Evolutionary conservation across 2,888 invertebrate genomes (phyloP).

Genomic region (Pogonocherus hispidulus): DNA sequence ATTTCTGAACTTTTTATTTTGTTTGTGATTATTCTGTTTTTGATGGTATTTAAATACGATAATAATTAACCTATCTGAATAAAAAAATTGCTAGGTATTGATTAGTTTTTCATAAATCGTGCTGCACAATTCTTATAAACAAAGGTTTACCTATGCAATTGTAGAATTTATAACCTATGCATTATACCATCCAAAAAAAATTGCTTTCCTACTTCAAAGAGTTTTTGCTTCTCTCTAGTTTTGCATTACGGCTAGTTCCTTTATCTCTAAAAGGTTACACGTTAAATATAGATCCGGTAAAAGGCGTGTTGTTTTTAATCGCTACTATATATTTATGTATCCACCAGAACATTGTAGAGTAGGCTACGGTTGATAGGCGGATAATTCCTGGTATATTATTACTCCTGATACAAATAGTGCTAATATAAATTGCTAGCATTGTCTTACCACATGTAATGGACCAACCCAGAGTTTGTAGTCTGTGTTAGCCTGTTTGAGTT

Average conservation of each 20-base stretch:
- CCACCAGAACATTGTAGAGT: conserved; percentile 7
- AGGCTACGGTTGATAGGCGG: conserved; percentile 15
- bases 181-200: no score
- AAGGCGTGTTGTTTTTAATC: conserved; percentile 22
- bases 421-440: not conserved
- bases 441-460: not conserved
- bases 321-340: conserved; percentile 17
- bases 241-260: not conserved
- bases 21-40: no score
- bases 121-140: not conserved
- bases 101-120: not conserved
- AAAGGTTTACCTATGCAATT: not conserved
- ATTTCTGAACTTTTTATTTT: not conserved
- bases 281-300: conserved; percentile 19
- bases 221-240: not conserved
- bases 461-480: no score
- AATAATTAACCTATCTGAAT: no score
- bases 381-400: conserved; percentile 7
- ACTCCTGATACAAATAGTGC: not conserved
- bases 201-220: not conserved
- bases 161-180: not conserved
- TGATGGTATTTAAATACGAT: no score
- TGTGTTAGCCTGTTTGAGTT: no score
- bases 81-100: no score
- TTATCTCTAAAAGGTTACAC: conserved; percentile 18